Percentiles rank a stretch among this genome's conserved stretches.
phyloP scores from a whole-genome alignment of 2,888 invertebrate species.

The Leptarthrus brevirostris region DNA sequence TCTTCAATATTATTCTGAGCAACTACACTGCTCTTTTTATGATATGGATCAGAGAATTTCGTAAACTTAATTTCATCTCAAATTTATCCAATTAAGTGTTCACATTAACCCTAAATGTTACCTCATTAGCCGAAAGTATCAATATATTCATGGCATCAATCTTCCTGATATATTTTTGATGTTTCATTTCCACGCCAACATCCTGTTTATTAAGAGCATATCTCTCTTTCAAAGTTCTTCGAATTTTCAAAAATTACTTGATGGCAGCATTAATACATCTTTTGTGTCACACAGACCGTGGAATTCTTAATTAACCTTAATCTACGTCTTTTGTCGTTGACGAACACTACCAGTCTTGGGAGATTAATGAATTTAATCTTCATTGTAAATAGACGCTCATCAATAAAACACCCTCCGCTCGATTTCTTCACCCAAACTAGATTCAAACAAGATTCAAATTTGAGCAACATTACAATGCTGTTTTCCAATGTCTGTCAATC shows the following conservation, averaged over 20 bases:
- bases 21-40: too few species aligned
- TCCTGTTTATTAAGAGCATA: background rate
- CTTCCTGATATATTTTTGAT: slow-evolving; percentile 28
- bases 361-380: slow-evolving; percentile 46
- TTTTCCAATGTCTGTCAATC: slow-evolving; percentile 52
- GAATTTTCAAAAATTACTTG: slow-evolving; percentile 34
- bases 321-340: slow-evolving; percentile 36
- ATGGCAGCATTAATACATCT: slow-evolving; percentile 43
- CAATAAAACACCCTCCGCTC: slow-evolving; percentile 34
- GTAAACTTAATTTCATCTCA: slow-evolving; percentile 16
- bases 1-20: too few species aligned
- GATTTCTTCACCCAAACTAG: background rate
- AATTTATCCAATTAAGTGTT: slow-evolving; percentile 34
- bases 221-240: background rate
- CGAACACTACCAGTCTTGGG: slow-evolving; percentile 1
- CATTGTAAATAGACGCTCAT: slow-evolving; percentile 39
- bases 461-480: slow-evolving; percentile 18
- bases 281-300: slow-evolving; percentile 41
- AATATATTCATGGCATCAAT: slow-evolving; percentile 30
- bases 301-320: slow-evolving; percentile 48
- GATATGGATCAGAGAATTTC: too few species aligned
- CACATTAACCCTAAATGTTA: slow-evolving; percentile 13
- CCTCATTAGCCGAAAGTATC: background rate
- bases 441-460: slow-evolving; percentile 24
- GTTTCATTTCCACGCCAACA: slow-evolving; percentile 19